Conservation (phyloP, 2,797 vertebrate species). For the Lophotriccus pileatus region DNA sequence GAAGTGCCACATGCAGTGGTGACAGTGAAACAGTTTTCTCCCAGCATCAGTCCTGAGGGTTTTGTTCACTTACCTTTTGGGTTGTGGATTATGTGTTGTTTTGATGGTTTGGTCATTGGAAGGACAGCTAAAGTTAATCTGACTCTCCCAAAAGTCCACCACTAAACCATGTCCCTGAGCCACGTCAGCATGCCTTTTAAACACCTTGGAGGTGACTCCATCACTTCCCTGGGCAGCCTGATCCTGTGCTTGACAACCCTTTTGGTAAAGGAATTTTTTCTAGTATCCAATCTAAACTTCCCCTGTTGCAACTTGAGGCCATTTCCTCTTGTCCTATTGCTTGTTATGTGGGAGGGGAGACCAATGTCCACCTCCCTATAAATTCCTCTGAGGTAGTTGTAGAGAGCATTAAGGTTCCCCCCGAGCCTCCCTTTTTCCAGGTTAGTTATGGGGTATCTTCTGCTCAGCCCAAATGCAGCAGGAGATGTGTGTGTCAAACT, state of each 20-base stretch:
- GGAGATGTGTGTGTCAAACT: background rate
- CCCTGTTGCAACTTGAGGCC: background rate
- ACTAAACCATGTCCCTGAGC: background rate
- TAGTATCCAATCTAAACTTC: background rate
- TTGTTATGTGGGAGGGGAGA: background rate
- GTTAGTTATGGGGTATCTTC: background rate
- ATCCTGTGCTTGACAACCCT: background rate
- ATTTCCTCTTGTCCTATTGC: background rate
- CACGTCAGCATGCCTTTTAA: background rate
- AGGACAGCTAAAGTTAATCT: background rate
- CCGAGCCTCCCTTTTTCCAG: background rate
- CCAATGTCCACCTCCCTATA: background rate
- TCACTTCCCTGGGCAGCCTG: background rate
- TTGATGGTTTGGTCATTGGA: background rate
- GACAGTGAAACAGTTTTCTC: background rate
- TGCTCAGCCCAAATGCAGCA: background rate
- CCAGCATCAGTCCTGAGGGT: background rate
- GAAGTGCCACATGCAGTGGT: rapidly evolving
- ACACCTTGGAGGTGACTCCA: background rate
- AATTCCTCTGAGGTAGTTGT: background rate
- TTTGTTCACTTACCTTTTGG: background rate
- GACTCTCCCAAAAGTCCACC: background rate
- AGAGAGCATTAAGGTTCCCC: background rate
- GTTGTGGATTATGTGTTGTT: background rate
- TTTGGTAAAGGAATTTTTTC: background rate